These are phyloP conservation scores for Spodoptera littoralis DNA, from an alignment of 2,888 invertebrate genomes.

Conservation along the genomic window DNA sequence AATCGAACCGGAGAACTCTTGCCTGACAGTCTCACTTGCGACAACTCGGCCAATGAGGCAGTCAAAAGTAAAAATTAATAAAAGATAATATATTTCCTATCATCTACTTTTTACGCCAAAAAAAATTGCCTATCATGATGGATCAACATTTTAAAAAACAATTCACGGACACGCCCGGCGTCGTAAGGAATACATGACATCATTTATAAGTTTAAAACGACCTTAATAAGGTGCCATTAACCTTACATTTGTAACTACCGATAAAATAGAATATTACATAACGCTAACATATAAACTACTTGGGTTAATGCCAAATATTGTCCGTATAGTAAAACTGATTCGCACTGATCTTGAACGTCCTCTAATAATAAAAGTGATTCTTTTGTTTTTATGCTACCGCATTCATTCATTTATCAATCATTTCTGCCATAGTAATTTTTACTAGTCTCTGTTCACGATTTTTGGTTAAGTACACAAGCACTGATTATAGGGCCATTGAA, in stretches of 20 bases:
- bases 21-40: no score
- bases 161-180: conserved; percentile 41
- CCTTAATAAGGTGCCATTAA: conserved; percentile 55
- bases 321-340: conserved; percentile 21
- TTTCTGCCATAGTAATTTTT: conserved; percentile 3
- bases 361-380: conserved; percentile 20
- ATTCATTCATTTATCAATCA: conserved; percentile 4
- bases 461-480: no score
- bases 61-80: no score
- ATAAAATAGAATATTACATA: conserved; percentile 47
- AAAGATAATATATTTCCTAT: no score
- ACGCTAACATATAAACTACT: conserved; percentile 29
- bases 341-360: conserved; percentile 44
- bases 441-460: background rate
- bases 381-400: background rate
- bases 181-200: conserved; percentile 58
- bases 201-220: conserved; percentile 46
- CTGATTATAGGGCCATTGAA: no score
- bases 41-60: no score
- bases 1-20: no score
- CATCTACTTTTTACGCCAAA: no score
- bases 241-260: conserved; percentile 40
- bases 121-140: background rate
- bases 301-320: conserved; percentile 53
- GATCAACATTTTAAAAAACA: conserved; percentile 19